Percentiles rank a stretch among this genome's conserved stretches.
Conservation (phyloP, 2,797 vertebrate genomes). For the Alauda arvensis region DNA sequence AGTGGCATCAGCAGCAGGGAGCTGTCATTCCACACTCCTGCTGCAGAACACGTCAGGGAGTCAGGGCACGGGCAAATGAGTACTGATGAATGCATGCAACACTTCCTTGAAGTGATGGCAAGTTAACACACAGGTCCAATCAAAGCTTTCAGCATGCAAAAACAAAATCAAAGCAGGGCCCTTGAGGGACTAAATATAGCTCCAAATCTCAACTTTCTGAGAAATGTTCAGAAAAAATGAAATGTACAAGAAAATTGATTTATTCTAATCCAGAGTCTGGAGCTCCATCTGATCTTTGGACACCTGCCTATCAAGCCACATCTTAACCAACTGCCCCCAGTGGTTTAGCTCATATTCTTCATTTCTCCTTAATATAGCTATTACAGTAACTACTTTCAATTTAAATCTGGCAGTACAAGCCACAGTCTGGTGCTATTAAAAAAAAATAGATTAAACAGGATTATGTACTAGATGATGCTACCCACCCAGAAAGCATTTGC, state of each 20-base stretch:
- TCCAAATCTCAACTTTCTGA: background rate
- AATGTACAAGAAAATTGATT: background rate
- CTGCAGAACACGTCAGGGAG: constrained; percentile 23
- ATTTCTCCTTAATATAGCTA: background rate
- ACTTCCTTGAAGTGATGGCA: constrained; percentile 30
- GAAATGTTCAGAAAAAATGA: background rate
- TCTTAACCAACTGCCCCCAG: background rate
- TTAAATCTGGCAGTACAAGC: background rate
- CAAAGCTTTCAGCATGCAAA: constrained; percentile 6
- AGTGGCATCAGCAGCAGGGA: constrained; percentile 9
- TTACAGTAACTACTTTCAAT: background rate
- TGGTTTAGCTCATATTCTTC: background rate
- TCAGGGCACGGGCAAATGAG: background rate
- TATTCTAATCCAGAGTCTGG: background rate
- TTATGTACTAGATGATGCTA: background rate
- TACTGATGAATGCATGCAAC: constrained; percentile 28
- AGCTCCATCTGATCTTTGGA: background rate
- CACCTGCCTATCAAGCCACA: background rate
- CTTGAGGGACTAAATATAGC: constrained; percentile 22
- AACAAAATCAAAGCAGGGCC: constrained; percentile 33
- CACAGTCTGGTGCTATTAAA: background rate
- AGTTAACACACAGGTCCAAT: constrained; percentile 17
- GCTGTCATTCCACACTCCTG: background rate
- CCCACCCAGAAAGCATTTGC: background rate
- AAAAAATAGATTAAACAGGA: background rate